phyloP scores from a whole-genome alignment of 2,888 invertebrate genomes.

The Resseliella maxima region DNA sequence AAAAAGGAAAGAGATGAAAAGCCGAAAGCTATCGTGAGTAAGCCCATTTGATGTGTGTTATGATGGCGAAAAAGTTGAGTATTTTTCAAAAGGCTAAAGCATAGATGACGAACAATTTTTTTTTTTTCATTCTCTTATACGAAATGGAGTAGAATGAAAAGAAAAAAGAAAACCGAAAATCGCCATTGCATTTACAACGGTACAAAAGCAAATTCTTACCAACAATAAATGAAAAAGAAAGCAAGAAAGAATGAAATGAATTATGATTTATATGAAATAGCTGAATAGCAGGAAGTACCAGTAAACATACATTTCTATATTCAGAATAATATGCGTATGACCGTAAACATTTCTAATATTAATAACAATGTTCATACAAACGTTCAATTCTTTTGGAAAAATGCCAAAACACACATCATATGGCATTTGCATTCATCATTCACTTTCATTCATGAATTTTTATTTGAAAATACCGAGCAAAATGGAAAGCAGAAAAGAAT shows the following conservation, averaged over 20 bases:
- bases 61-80: not conserved
- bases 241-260: not conserved
- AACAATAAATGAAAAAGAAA: too few species aligned
- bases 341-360: not conserved
- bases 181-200: too few species aligned
- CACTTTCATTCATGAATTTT: conserved; percentile 15
- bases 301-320: not conserved
- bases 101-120: not conserved
- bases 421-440: not conserved
- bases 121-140: too few species aligned
- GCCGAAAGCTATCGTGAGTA: not conserved
- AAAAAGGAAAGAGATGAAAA: too few species aligned
- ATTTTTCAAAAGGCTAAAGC: conserved; percentile 9
- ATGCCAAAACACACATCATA: not conserved
- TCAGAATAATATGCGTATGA: not conserved
- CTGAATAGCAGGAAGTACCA: not conserved
- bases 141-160: too few species aligned
- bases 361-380: not conserved
- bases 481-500: not conserved
- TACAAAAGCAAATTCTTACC: too few species aligned
- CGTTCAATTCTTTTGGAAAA: conserved; percentile 36
- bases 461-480: not conserved
- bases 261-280: not conserved
- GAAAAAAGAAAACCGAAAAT: too few species aligned
- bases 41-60: not conserved